phyloP scores from a whole-genome alignment of 2,113 vertebrate genomes.

The Aegotheles bennettii region DNA sequence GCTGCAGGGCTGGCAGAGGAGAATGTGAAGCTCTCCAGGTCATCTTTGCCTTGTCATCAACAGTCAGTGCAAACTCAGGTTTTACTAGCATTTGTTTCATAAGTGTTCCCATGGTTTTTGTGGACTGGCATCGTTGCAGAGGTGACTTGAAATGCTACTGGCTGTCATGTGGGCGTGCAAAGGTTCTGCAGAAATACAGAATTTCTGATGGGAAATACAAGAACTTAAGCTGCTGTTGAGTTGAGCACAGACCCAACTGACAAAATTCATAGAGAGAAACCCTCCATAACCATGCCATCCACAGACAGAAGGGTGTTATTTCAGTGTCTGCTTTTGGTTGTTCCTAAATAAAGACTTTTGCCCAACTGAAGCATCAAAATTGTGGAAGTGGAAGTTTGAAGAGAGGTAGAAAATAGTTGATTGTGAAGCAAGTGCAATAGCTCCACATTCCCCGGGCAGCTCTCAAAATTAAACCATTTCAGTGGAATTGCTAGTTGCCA shows the following conservation, averaged over 20 bases:
- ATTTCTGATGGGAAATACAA: not conserved
- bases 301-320: not conserved
- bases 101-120: fast-evolving
- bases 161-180: not conserved
- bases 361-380: not conserved
- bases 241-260: not conserved
- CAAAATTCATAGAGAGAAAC: not conserved
- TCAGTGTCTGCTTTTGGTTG: fast-evolving
- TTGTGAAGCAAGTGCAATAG: not conserved
- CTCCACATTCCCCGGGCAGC: not conserved
- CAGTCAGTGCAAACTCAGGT: not conserved
- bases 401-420: not conserved
- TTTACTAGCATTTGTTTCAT: not conserved
- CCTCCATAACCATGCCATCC: no score
- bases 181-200: not conserved
- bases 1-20: not conserved
- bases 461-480: not conserved
- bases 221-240: not conserved
- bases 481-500: not conserved
- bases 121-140: fast-evolving
- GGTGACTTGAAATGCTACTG: not conserved
- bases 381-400: not conserved
- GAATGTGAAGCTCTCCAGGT: not conserved
- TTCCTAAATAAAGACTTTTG: not conserved
- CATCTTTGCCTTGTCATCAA: not conserved